Percentiles rank a stretch among this genome's conserved stretches.
These are phyloP conservation scores for Esperia sulphurella DNA, from an alignment of 2,888 invertebrate genomes.

Conservation along the genomic window DNA sequence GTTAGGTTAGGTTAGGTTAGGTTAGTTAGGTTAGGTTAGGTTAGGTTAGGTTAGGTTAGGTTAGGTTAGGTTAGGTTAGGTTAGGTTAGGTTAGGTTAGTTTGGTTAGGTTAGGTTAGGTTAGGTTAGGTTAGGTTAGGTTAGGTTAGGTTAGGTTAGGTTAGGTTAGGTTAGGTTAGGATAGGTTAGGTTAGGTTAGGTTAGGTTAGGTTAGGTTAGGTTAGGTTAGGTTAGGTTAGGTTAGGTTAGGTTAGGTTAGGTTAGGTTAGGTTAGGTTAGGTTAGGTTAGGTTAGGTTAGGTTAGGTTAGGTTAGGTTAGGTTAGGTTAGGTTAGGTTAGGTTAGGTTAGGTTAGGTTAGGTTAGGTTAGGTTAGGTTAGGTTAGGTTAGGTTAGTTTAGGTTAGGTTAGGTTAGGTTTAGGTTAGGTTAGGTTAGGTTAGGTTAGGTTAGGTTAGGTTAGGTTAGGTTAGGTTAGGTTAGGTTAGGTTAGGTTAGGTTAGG, in stretches of 20 bases:
- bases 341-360: too few relatives aligned
- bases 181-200: slow-evolving; percentile 14
- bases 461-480: too few relatives aligned
- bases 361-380: too few relatives aligned
- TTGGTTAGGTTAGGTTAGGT: slow-evolving; percentile 14
- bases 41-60: slow-evolving; percentile 12
- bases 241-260: slow-evolving; percentile 19
- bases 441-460: too few relatives aligned
- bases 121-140: slow-evolving; percentile 15
- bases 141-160: slow-evolving; percentile 18
- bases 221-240: slow-evolving; percentile 14
- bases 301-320: slow-evolving; percentile 17
- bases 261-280: slow-evolving; percentile 18
- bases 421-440: too few relatives aligned
- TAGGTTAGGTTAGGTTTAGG: too few relatives aligned
- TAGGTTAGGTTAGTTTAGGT: too few relatives aligned
- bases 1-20: slow-evolving; percentile 13
- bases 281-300: slow-evolving; percentile 17
- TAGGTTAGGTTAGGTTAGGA: slow-evolving; percentile 13
- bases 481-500: too few relatives aligned
- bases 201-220: slow-evolving; percentile 12
- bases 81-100: slow-evolving; percentile 14
- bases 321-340: too few relatives aligned
- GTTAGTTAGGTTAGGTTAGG: slow-evolving; percentile 4
- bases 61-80: slow-evolving; percentile 13